A percentile compares a stretch with the other conserved stretches of the same genome.
Conservation (phyloP, 2,797 vertebrate genomes). For the Liasis olivaceus region DNA sequence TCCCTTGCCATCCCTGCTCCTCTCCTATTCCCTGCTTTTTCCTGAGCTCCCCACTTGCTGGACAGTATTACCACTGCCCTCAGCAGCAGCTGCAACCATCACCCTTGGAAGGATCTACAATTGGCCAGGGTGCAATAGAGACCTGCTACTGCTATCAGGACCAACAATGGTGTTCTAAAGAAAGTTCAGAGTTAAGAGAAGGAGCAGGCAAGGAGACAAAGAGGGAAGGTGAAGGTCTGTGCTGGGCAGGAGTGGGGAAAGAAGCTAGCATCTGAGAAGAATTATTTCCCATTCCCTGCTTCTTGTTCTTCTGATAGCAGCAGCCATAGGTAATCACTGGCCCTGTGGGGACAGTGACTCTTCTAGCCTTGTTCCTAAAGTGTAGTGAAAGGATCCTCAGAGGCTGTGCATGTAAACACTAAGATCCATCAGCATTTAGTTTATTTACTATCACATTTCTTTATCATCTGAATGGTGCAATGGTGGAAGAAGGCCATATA, state of each 20-base stretch:
- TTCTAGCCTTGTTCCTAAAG: neutral
- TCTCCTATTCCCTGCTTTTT: neutral
- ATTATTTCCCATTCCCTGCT: neutral
- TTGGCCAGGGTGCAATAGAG: neutral
- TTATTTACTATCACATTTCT: neutral
- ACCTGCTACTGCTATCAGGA: neutral
- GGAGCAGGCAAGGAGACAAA: neutral
- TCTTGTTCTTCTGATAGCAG: neutral
- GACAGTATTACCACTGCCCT: neutral
- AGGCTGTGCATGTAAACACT: neutral
- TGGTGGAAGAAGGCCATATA: neutral
- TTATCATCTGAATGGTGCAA: neutral
- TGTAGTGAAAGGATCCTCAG: neutral
- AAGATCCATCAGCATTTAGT: neutral
- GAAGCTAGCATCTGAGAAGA: neutral
- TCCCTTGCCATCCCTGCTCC: neutral
- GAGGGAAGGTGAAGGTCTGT: neutral
- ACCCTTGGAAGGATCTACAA: neutral
- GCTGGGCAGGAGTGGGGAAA: neutral
- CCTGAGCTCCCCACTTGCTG: neutral
- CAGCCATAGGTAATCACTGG: neutral
- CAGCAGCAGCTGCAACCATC: neutral
- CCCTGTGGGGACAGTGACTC: neutral
- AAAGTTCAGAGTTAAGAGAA: neutral
- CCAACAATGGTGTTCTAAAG: neutral